A percentile compares a stretch with the other conserved stretches of the same genome.
Evolutionary conservation across 2,888 invertebrate species (phyloP).

Genomic region (Micropterix aruncella): DNA sequence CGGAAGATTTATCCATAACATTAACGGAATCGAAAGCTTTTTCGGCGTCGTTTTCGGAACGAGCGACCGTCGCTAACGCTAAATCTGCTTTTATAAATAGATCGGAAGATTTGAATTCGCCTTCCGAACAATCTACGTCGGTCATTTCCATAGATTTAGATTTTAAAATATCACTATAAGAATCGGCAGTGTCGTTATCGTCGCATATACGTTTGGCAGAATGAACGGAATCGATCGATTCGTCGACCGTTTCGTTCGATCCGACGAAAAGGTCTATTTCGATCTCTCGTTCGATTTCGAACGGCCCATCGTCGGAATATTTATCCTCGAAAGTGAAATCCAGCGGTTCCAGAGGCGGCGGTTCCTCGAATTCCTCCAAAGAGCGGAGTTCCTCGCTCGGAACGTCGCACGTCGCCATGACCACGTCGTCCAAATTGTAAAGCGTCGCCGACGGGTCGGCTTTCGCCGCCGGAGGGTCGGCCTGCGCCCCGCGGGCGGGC

Average conservation of each 20-base stretch:
- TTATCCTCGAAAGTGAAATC: background rate
- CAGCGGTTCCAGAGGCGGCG: slow-evolving; percentile 8
- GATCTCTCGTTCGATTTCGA: background rate
- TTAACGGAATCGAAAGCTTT: background rate
- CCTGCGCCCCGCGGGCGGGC: background rate
- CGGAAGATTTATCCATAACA: slow-evolving; percentile 36
- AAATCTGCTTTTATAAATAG: too few relatives aligned
- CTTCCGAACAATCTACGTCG: background rate
- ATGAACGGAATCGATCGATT: background rate
- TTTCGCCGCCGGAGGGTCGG: slow-evolving; percentile 16
- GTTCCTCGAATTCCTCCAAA: slow-evolving; percentile 28
- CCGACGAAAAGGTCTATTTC: background rate
- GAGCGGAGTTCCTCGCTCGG: slow-evolving; percentile 28
- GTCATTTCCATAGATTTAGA: background rate
- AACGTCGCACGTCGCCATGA: slow-evolving; percentile 33
- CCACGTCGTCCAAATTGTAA: slow-evolving; percentile 33
- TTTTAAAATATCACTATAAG: background rate
- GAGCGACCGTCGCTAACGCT: background rate
- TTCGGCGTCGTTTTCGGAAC: background rate
- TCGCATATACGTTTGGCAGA: background rate
- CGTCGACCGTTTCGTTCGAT: background rate
- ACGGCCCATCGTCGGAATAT: background rate
- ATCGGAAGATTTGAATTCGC: too few relatives aligned
- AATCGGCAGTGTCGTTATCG: background rate
- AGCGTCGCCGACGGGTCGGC: slow-evolving; percentile 18